These are phyloP conservation scores for Harmothoe impar DNA, from an alignment of 2,888 invertebrate species.

Conservation along the genomic window DNA sequence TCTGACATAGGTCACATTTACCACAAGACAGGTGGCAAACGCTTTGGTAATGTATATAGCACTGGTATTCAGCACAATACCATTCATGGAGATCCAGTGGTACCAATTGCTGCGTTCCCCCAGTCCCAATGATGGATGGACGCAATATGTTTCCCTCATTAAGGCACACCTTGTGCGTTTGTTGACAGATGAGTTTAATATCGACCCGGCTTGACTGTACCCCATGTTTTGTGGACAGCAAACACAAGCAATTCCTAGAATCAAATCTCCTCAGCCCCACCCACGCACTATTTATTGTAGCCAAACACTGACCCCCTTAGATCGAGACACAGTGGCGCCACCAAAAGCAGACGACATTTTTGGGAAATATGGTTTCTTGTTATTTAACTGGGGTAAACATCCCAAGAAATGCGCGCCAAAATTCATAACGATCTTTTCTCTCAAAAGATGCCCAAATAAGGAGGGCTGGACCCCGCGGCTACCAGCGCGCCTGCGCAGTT, in stretches of 20 bases:
- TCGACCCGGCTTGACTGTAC: background rate
- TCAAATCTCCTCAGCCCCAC: background rate
- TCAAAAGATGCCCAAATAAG: conserved; percentile 59
- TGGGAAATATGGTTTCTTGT: background rate
- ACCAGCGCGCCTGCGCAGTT: conserved; percentile 3
- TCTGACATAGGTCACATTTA: too few species aligned
- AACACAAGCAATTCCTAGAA: conserved; percentile 8
- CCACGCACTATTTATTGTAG: background rate
- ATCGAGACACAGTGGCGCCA: background rate
- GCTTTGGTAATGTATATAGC: background rate
- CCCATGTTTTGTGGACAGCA: background rate
- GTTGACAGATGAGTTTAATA: conserved; percentile 47
- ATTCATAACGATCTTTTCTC: conserved; percentile 22
- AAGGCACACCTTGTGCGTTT: background rate
- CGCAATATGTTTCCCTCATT: conserved; percentile 38
- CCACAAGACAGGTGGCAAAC: too few species aligned
- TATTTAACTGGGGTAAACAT: conserved; percentile 14
- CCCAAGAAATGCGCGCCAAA: conserved; percentile 25
- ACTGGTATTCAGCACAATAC: background rate
- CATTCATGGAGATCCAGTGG: background rate
- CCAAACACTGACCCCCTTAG: background rate
- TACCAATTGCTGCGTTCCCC: background rate
- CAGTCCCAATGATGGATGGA: background rate
- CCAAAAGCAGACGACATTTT: conserved; percentile 22
- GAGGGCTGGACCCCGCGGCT: background rate